These are phyloP conservation scores for Limnephilus rhombicus DNA, from an alignment of 2,888 invertebrate species.

Conservation along the genomic window DNA sequence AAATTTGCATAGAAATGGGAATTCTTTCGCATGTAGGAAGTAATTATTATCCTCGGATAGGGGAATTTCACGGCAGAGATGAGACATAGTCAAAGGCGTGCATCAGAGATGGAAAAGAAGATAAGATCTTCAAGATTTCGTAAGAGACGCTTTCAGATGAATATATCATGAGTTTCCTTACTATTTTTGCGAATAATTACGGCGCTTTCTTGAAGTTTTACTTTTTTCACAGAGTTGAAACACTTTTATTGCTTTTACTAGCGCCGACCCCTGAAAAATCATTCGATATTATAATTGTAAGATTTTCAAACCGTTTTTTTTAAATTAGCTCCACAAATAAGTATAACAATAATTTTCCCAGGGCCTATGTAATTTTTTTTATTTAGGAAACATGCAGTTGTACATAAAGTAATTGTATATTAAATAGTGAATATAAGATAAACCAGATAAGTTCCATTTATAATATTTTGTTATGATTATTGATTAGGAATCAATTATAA, in stretches of 20 bases:
- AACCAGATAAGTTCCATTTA: no score
- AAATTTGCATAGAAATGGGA: conserved; percentile 58
- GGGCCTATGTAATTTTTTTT: no score
- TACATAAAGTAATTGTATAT: no score
- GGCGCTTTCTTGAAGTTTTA: neutral
- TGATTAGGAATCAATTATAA: no score
- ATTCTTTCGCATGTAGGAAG: conserved; percentile 54
- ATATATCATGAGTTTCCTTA: neutral
- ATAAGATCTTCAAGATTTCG: neutral
- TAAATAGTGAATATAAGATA: no score
- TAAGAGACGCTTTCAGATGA: neutral
- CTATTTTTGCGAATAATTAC: neutral
- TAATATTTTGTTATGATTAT: no score
- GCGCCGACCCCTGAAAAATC: no score
- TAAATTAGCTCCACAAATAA: no score
- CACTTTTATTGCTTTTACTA: neutral
- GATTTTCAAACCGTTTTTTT: no score
- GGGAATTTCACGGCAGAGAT: conserved; percentile 39
- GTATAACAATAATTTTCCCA: no score
- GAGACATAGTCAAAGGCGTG: conserved; percentile 40
- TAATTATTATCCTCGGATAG: conserved; percentile 51
- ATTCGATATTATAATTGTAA: no score
- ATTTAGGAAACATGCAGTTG: no score
- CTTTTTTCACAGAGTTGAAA: neutral
- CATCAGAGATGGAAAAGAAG: conserved; percentile 25